A percentile compares a stretch with the other conserved stretches of the same genome.
Conservation (phyloP, 1,140 invertebrate species). For the Macrostomum lignano region DNA sequence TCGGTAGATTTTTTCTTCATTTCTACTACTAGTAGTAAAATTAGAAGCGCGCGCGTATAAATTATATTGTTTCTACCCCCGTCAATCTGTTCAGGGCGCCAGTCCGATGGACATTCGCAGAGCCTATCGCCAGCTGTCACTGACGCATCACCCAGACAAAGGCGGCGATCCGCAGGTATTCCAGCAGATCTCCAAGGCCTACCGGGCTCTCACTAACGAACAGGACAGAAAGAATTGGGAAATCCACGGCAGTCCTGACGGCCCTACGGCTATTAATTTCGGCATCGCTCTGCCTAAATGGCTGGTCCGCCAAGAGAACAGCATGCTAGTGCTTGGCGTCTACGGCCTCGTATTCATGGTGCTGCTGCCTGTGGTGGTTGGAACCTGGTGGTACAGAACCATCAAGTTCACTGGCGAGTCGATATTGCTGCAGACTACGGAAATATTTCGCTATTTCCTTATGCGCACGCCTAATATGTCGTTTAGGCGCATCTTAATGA, state of each 20-base stretch:
- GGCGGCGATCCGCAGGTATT: conserved; percentile 85
- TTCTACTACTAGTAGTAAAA: no score
- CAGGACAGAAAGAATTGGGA: conserved; percentile 88
- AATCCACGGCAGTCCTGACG: conserved; percentile 95
- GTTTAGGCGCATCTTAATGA: conserved; percentile 52
- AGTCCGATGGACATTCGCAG: conserved; percentile 1
- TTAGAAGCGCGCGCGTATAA: no score
- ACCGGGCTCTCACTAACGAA: conserved; percentile 62
- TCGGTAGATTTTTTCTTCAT: no score
- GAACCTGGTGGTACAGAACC: conserved; percentile 92
- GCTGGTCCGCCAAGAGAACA: conserved; percentile 99
- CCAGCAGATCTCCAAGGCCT: conserved; percentile 85
- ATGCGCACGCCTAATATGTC: conserved; percentile 69
- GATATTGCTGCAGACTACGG: conserved; percentile 70
- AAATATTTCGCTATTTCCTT: conserved; percentile 79
- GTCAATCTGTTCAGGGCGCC: not conserved
- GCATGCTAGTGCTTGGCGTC: conserved; percentile 54
- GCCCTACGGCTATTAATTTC: conserved; percentile 87
- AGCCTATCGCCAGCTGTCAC: conserved; percentile 3
- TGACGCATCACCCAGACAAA: conserved; percentile 52
- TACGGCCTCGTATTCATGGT: conserved; percentile 94
- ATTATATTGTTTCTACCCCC: no score
- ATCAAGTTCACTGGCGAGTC: conserved; percentile 81
- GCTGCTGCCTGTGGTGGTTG: conserved; percentile 57
- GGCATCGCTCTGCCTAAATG: conserved; percentile 94